Base-by-base conservation (phyloP, 2,113 vertebrate species). In the Gambusia affinis region DNA sequence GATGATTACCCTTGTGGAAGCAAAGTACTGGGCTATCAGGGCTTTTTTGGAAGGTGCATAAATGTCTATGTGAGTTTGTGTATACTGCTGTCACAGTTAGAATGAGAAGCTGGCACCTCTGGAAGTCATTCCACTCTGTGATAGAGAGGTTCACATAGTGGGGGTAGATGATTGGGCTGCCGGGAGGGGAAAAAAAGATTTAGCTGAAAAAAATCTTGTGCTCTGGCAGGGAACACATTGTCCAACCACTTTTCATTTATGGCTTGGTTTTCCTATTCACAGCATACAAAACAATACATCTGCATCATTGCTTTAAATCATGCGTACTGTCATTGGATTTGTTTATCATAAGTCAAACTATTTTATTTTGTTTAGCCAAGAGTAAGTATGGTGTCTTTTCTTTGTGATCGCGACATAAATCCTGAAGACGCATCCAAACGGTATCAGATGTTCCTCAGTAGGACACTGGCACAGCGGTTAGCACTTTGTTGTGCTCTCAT, bases 71-170 rank as follows among this genome's bases (percentile, higher is more conserved):
- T 70, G 77, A 79, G 28, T 44, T 67, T 61, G 31, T 67, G 63
- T 74, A 51, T 37, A 78, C 39, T 60, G 39, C 83, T 83, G 82
- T 80, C 80, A 81, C 76, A 80, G 78, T 88, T 39, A 73, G 83
- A 87, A 89, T 81, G 76, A 87, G 79, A 64, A 77, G 75, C 75
- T 87, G 79, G 73, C 77, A 73, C 72, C 8, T 5, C 67, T 68
- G 78, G 60, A 84, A 66, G 57, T 78, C 73, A 70, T 87, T 85
- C 78, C 74, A 67, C 60, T 79, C 28, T 71, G 73, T 80, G 81
- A 85, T 77, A 62, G 19, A 79, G 68, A 47, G 66, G 75, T 74
- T 77, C 61, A 63, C 64, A 82, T 61, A 54, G 60, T 6, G 30
- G 24, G 75, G 51, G 78, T 70, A 76, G 35, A 78, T 81, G 72